Base-by-base conservation (phyloP, 2,888 invertebrate genomes). In the Perizoma flavofasciatum region DNA sequence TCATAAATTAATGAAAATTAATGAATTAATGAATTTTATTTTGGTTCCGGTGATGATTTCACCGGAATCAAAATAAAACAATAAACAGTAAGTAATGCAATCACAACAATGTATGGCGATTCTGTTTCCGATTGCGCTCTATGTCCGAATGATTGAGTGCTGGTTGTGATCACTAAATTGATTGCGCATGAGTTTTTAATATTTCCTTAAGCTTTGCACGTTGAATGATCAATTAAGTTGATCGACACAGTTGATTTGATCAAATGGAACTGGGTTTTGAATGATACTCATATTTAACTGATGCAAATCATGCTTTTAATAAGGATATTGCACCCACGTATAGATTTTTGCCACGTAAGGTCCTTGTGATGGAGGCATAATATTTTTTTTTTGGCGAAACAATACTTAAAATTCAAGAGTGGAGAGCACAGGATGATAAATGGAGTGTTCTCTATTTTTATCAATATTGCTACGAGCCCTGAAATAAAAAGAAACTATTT, bases 161-260 rank as follows among this genome's bases (percentile, higher is more conserved):
- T 83, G 77, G 72, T 75, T 80, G 79, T 75, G 87, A 89, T 88
- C 79, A 68, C 79, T 80, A 83, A 87, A 88, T 88, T 88, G 89
- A 90, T 90, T 88, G 83, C 81, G 81, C 82, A 79, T 78, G 83
- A 75, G 78, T 84, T 85, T 87, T 81, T 80, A 86, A 85, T 81
- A 82, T 85, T 83, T 80, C 80, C 78, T 83, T 86, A 83, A 83
- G 73, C 75, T 73, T 66, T 69, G 71, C 73, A 78, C 75, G 78
- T 78, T 85, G 84, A 85, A 86, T 88, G 85, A 89, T 89, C 88
- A 88, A 89, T 90, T 89, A 87, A 83, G 68, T 77, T 88, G 87
- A 89, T 88, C 82, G 88, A 88, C 69, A 67, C 83, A 75, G 81
- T 75, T 80, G 78, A 77, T 77, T 81, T 73, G 70, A 76, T 74